These are phyloP conservation scores for Halocynthia aurantium DNA, from an alignment of 23 tunicate species.

Conservation along the genomic window DNA sequence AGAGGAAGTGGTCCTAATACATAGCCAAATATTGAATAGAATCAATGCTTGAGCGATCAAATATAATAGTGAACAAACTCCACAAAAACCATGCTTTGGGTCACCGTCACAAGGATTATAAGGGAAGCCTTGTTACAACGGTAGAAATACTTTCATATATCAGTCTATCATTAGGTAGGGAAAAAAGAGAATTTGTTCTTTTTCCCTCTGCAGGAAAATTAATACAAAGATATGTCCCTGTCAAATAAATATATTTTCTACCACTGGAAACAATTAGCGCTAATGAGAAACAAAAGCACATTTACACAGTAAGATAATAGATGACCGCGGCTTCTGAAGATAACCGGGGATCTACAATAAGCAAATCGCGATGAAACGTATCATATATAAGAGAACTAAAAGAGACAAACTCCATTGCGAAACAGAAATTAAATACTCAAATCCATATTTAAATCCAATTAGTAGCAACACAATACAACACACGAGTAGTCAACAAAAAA, in stretches of 20 bases:
- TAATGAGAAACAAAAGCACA: slow-evolving; percentile 6
- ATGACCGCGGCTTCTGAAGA: no score
- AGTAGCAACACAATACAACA: no score
- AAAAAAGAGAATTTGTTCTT: neutral
- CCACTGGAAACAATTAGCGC: neutral
- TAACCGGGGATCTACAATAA: no score
- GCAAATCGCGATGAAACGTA: neutral
- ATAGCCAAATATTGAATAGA: no score
- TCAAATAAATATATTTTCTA: slow-evolving; percentile 12
- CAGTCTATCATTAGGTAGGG: neutral
- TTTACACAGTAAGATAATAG: neutral
- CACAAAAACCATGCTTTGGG: no score
- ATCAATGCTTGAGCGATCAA: no score
- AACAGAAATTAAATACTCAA: neutral
- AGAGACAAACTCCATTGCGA: neutral
- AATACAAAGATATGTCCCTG: slow-evolving; percentile 1
- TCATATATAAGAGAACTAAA: neutral
- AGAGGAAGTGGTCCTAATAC: no score
- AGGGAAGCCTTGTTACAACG: no score
- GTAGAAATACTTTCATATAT: no score
- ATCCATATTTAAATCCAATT: no score
- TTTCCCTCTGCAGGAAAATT: neutral
- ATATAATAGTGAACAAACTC: no score
- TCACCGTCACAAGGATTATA: no score
- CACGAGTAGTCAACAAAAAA: neutral